These are phyloP conservation scores for Ips nitidus DNA, from an alignment of 1,140 invertebrate species.

Conservation along the genomic window DNA sequence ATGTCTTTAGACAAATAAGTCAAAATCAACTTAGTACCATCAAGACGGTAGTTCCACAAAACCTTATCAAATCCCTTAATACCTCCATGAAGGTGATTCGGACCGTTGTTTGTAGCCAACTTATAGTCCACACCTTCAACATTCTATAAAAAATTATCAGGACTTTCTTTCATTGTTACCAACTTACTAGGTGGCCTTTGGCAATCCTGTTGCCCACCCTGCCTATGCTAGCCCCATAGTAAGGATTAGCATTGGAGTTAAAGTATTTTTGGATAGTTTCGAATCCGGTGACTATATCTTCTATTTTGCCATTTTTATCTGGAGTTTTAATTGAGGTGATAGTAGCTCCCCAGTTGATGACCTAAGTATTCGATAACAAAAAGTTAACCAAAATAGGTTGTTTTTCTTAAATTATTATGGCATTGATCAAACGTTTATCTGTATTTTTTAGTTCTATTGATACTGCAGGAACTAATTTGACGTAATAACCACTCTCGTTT, in stretches of 20 bases:
- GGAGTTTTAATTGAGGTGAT: conserved; percentile 73
- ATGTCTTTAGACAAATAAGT: conserved; percentile 59
- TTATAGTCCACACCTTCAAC: conserved; percentile 69
- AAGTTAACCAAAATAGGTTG: too few relatives aligned
- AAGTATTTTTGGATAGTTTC: conserved; percentile 71
- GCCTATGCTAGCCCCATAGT: conserved; percentile 86
- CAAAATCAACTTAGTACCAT: conserved; percentile 50
- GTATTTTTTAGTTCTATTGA: too few relatives aligned
- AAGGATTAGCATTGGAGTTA: conserved; percentile 60
- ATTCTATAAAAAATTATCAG: conserved; percentile 12
- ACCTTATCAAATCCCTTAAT: conserved; percentile 84
- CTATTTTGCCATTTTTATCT: conserved; percentile 65
- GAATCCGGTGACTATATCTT: conserved; percentile 77
- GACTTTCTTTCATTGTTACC: not conserved
- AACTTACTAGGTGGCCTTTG: conserved; percentile 61
- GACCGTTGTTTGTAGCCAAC: conserved; percentile 72
- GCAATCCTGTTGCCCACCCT: conserved; percentile 84
- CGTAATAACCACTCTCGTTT: too few relatives aligned
- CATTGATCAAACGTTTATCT: too few relatives aligned
- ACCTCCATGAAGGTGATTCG: conserved; percentile 85
- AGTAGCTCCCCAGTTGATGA: conserved; percentile 76
- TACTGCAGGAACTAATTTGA: too few relatives aligned
- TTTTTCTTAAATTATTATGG: too few relatives aligned
- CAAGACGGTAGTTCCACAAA: conserved; percentile 45
- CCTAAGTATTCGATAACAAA: conserved; percentile 43